Evolutionary conservation across 2,797 vertebrate species (phyloP).

Genomic region (Hippopotamyrus pictus): DNA sequence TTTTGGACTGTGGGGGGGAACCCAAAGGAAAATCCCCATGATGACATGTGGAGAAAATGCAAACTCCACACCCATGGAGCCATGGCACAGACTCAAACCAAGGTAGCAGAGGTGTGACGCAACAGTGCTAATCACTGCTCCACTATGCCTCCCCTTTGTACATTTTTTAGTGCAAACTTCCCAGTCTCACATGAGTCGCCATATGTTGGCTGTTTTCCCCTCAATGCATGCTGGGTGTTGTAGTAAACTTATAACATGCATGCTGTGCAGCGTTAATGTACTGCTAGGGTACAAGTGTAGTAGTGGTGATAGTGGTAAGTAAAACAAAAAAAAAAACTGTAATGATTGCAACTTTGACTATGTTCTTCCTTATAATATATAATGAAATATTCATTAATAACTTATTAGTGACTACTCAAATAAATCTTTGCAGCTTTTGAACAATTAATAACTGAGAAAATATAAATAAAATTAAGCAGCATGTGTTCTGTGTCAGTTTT

Average conservation of each 20-base stretch:
- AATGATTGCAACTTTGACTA: not conserved
- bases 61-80: not conserved
- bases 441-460: not conserved
- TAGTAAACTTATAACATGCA: not conserved
- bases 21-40: not conserved
- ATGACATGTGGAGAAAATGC: not conserved
- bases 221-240: not conserved
- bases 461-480: not conserved
- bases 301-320: not conserved
- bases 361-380: not conserved
- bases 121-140: not conserved
- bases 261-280: not conserved
- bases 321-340: not conserved
- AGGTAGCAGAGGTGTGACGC: not conserved
- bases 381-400: not conserved
- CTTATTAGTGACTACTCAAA: not conserved
- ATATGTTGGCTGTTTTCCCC: not conserved
- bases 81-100: not conserved
- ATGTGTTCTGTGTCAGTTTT: not conserved
- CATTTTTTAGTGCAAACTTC: not conserved
- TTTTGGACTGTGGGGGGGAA: not conserved
- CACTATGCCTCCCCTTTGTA: not conserved
- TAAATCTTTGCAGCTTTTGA: not conserved
- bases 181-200: not conserved
- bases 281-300: not conserved